phyloP scores from a whole-genome alignment of 2,113 vertebrate genomes.

The Poicephalus gulielmi region DNA sequence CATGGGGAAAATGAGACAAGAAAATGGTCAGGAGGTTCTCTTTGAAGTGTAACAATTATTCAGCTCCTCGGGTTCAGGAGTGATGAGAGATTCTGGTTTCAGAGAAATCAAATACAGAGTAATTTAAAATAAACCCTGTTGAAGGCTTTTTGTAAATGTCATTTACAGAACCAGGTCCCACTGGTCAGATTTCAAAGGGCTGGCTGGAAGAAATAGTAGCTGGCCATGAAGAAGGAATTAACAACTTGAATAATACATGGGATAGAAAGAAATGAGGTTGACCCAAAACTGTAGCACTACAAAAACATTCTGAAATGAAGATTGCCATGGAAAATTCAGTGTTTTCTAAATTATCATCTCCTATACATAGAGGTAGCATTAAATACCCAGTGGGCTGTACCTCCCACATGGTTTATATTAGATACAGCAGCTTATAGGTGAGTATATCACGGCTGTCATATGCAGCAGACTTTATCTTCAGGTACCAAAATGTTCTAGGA shows the following conservation, averaged over 20 bases:
- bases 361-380: neutral
- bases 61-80: neutral
- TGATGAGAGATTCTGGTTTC: neutral
- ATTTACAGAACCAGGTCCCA: neutral
- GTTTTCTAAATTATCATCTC: neutral
- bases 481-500: rapidly evolving
- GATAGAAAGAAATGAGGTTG: neutral
- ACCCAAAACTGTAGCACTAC: neutral
- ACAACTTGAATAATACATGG: neutral
- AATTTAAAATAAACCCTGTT: neutral
- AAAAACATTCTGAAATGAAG: neutral
- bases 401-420: neutral
- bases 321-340: neutral
- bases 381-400: too few species aligned
- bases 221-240: neutral
- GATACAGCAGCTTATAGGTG: neutral
- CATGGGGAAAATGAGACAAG: neutral
- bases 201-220: neutral
- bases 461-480: neutral
- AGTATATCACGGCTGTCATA: rapidly evolving
- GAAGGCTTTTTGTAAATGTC: neutral
- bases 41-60: neutral
- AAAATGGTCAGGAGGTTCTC: neutral
- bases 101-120: neutral
- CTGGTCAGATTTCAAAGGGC: neutral